Base-by-base conservation (phyloP, 92 coral and sea anemone genomes). In the Anthopleura xanthogrammica region DNA sequence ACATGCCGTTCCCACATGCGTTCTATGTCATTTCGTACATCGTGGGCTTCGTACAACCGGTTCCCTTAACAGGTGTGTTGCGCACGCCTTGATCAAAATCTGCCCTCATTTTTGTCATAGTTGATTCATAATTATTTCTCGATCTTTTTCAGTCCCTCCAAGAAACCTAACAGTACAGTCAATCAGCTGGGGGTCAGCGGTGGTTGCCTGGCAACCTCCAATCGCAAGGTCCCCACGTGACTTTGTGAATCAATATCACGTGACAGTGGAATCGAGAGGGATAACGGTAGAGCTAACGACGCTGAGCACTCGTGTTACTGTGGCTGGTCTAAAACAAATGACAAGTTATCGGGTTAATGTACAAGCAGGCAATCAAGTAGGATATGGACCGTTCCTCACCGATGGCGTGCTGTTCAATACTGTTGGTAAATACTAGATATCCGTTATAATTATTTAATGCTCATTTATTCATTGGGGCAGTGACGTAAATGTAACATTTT, bases 191-290 rank as follows among this genome's bases (percentile, higher is more conserved):
- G 80, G 88, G 48, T 64, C 75, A 74, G 88, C 90, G 57, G 77
- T 52, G 46, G 22, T 94, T 20, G 79, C 91, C 74, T 96, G 99
- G 99, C 54, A 82, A 58, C 90, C 92, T 20, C 95, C 98, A 7
- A 62, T 86, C 41, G n/a, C 81, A 42, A 48, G 41, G 16, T 68
- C 76, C n/a, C 60, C 80, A 9, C 39, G 83, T 60, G 84, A 84
- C 62, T 77, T 93, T 64, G 87, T 82, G 41, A 91, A 88, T 76
- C 55, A 13, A 68, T 91, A 91, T 81, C 84, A 41, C 23, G 66
- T 91, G 52, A 68, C 48, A 41, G 60, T 82, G 40, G 57, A 12
- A 50, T 79, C 94, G 22, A 72, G 46, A 85, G 65, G 84, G 8
- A 77, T 68, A 41, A 66, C 42, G 17, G 55, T 77, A 16, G 39